These are phyloP conservation scores for Scleropages formosus DNA, from an alignment of 2,797 vertebrate species.

Conservation along the genomic window DNA sequence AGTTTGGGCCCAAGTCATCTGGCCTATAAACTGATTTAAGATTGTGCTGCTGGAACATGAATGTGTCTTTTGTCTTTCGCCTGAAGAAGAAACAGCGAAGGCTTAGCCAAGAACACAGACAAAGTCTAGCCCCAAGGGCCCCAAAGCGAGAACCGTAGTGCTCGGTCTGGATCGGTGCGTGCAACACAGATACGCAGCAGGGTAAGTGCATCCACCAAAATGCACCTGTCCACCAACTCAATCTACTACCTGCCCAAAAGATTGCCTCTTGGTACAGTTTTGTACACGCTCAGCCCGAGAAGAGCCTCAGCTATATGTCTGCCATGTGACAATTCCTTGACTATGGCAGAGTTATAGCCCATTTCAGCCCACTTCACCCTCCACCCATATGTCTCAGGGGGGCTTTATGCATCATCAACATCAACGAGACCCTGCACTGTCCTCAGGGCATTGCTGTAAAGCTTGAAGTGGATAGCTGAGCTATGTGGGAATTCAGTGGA, in stretches of 20 bases:
- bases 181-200: slow-evolving; percentile 45
- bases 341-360: slow-evolving; percentile 38
- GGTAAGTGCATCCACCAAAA: slow-evolving; percentile 46
- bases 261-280: slow-evolving; percentile 48
- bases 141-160: neutral
- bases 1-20: slow-evolving; percentile 14
- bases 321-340: slow-evolving; percentile 50
- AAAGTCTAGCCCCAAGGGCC: slow-evolving; percentile 31
- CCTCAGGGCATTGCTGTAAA: slow-evolving; percentile 3
- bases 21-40: slow-evolving; percentile 36
- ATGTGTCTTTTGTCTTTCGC: slow-evolving; percentile 39
- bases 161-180: slow-evolving; percentile 31
- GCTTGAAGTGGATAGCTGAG: neutral
- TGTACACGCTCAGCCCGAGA: slow-evolving; percentile 40
- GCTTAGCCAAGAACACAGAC: neutral
- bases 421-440: slow-evolving; percentile 13
- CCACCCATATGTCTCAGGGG: neutral
- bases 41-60: slow-evolving; percentile 32
- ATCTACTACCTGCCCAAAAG: slow-evolving; percentile 30
- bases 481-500: slow-evolving; percentile 1
- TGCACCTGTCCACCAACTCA: slow-evolving; percentile 13
- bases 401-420: slow-evolving; percentile 23
- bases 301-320: slow-evolving; percentile 55
- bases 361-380: slow-evolving; percentile 56
- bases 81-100: slow-evolving; percentile 33